Evolutionary conservation across 2,888 invertebrate species (phyloP).

Genomic region (Urechis unicinctus): DNA sequence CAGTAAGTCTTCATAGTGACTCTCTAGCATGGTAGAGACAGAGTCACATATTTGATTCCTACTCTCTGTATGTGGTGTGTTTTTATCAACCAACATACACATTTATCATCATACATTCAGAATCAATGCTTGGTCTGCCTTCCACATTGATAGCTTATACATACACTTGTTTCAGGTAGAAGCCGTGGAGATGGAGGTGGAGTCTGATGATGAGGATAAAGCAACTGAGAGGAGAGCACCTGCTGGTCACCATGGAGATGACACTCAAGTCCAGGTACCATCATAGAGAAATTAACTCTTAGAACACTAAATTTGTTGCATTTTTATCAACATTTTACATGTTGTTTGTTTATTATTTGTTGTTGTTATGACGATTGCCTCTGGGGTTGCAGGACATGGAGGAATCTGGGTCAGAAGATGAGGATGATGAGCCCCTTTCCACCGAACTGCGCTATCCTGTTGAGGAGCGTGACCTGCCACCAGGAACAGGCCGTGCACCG

Average conservation of each 20-base stretch:
- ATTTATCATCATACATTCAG: no score
- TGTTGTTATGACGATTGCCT: background rate
- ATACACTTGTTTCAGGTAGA: constrained; percentile 62
- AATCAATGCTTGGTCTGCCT: no score
- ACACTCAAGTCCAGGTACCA: constrained; percentile 15
- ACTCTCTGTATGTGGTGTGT: no score
- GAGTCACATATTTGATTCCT: no score
- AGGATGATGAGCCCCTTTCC: constrained; percentile 23
- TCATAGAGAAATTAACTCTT: no score
- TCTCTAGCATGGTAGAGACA: no score
- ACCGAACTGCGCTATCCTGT: background rate
- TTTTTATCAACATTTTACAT: no score
- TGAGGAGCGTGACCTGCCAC: constrained; percentile 15
- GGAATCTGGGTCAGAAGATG: constrained; percentile 29
- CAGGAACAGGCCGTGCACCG: constrained; percentile 22
- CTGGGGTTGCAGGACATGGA: constrained; percentile 40
- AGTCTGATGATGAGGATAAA: constrained; percentile 60
- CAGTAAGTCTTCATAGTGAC: no score
- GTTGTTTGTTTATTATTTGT: background rate
- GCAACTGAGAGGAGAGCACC: background rate
- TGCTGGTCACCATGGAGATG: constrained; percentile 5
- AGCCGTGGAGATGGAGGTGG: constrained; percentile 77
- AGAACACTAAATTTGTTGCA: no score
- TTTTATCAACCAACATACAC: no score
- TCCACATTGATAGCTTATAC: background rate